Evolutionary conservation across 2,888 invertebrate genomes (phyloP), one percentile per base, ranked within the genome.

Genomic region (Neoaliturus tenellus): DNA sequence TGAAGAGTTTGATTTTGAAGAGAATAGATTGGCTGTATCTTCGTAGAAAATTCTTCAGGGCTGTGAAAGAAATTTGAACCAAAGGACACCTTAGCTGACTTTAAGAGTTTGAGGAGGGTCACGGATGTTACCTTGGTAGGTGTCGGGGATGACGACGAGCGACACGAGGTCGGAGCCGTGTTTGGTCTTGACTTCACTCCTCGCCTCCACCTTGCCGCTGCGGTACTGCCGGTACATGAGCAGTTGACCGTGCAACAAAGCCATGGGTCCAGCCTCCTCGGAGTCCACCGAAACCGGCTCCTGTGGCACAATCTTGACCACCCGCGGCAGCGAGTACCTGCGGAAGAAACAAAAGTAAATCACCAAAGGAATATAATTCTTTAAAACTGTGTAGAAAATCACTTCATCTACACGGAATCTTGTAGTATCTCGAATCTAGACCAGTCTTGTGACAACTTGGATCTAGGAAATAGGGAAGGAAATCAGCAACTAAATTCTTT

Each of bases 71-170:
- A n/a, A n/a, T n/a, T n/a, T n/a, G n/a, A n/a, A n/a, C n/a, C n/a
- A n/a, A n/a, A n/a, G n/a, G n/a, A n/a, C n/a, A n/a, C n/a, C n/a
- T n/a, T n/a, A n/a, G n/a, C n/a, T n/a, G n/a, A n/a, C n/a, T n/a
- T n/a, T n/a, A n/a, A n/a, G n/a, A 35, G 35, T 35, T 35, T 35
- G 35, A 35, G 10, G 35, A 35, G 6, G 10, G 48, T 48, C n/a
- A n/a, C n/a, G n/a, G n/a, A 48, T n/a, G 89, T 89, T 86, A 92
- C 92, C 92, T 86, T 91, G 90, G 88, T 92, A 92, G 86, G 91
- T 90, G 86, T 92, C 91, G 44, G 92, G 92, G 86, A 92, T 91
- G 87, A 92, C 91, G 84, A 92, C 89, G 83, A 91, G 90, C 84
- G 91, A 91, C 83, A 91, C 91, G 84, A 88, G 86, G 75, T 89